Evolutionary conservation across 2,113 vertebrate species (phyloP).

Genomic region (Rhabdomys dilectus): DNA sequence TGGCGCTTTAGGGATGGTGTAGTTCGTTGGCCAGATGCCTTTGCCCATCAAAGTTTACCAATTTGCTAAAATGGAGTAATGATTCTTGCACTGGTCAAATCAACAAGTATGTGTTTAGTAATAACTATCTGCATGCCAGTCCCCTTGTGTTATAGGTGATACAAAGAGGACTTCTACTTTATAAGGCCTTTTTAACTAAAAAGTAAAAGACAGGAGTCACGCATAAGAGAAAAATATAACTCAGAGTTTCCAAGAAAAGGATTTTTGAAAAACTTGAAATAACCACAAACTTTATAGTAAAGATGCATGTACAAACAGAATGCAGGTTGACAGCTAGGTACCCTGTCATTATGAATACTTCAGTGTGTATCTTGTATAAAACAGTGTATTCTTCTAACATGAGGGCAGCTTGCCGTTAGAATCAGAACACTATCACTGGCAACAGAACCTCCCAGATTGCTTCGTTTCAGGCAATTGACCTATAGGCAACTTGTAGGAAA

Average conservation of each 20-base stretch:
- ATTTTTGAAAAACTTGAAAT: background rate
- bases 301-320: background rate
- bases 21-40: background rate
- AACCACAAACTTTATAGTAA: background rate
- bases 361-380: background rate
- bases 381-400: no score
- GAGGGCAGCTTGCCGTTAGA: background rate
- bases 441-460: background rate
- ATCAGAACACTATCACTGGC: background rate
- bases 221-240: background rate
- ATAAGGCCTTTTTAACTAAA: background rate
- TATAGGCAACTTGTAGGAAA: background rate
- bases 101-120: background rate
- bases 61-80: background rate
- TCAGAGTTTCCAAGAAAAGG: background rate
- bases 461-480: background rate
- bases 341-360: background rate
- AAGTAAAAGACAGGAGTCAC: background rate
- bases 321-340: background rate
- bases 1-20: background rate
- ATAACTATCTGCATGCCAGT: background rate
- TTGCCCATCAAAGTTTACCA: conserved; percentile 7
- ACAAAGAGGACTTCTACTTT: background rate
- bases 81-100: background rate
- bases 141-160: background rate